Evolutionary conservation across 2,888 invertebrate species (phyloP), one percentile per base, ranked within the genome.

Genomic region (Trachelus stipa): DNA sequence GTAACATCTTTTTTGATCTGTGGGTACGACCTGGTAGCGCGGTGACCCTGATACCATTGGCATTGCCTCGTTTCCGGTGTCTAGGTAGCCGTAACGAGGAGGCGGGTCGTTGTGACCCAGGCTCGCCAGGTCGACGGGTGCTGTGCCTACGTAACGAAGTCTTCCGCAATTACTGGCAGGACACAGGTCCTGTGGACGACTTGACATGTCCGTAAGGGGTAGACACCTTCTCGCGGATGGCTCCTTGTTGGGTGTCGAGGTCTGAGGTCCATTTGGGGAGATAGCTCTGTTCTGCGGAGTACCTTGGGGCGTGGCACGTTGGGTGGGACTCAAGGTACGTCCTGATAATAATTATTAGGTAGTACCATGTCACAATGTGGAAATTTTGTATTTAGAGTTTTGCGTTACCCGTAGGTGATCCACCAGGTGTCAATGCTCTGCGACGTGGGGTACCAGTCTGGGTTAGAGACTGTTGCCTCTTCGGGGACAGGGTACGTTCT

Each of bases 371-470:
- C 9, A 23, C 3, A 23, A 9, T 56, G 9, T 56, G 23, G 1
- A 23, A 1, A 23, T 23, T 56, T 6, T 23, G 0, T 56, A 1
- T 23, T 9, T 23, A 15, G 9, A 23, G 23, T 23, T 56, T 9
- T 12, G 9, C n/a, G 73, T 37, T 83, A 90, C 90, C 87, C 80
- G 87, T 87, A 73, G 90, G 90, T 3, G 91, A 91, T 77, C 87
- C 87, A 68, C 88, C 88, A 2, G 92, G 90, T 68, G 92, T 90
- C n/a, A 88, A 85, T 1, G 88, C 85, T 77, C 88, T 90, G 0
- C 94, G 92, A 9, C 93, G 94, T 0, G 93, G 93, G 73, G 93
- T 93, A 74, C 93, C 93, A 0, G 84, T 79, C 82, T 85, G 83
- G 80, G 84, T 81, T 77, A 85, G 79, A 30, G 84, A 84, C 31